A percentile compares a stretch with the other conserved stretches of the same genome.
These are phyloP conservation scores for Frieseomelitta varia DNA, from an alignment of 1,140 invertebrate species.

Conservation along the genomic window DNA sequence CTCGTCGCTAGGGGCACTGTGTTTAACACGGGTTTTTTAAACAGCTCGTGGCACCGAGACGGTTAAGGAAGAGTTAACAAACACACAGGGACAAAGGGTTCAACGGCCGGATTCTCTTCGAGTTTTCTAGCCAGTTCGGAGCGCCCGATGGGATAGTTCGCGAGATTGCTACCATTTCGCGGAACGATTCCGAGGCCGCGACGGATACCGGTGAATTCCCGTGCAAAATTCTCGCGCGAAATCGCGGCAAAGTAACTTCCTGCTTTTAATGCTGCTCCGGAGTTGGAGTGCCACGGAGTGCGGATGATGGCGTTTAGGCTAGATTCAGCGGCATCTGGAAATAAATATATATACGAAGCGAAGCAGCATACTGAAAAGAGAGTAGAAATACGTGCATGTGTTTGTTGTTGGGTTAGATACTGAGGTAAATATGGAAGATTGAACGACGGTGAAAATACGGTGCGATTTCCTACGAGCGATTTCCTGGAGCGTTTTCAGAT, in stretches of 20 bases:
- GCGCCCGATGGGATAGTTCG: neutral
- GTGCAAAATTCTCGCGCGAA: slow-evolving; percentile 11
- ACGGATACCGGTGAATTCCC: neutral
- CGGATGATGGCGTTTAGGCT: neutral
- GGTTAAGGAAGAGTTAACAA: no score
- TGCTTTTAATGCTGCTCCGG: slow-evolving; percentile 2
- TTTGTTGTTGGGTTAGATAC: neutral
- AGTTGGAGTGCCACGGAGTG: neutral
- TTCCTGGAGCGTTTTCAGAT: no score
- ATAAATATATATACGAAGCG: neutral
- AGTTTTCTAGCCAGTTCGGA: neutral
- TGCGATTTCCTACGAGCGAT: neutral
- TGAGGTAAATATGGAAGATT: neutral
- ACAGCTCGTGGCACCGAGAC: no score
- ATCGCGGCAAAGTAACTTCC: slow-evolving; percentile 32
- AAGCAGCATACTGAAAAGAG: neutral
- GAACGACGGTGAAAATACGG: neutral
- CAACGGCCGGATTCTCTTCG: neutral
- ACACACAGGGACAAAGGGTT: no score
- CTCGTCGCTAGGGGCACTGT: no score
- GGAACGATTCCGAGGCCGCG: neutral
- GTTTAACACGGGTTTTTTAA: no score
- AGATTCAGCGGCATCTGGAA: neutral
- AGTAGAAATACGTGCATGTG: neutral
- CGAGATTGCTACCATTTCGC: slow-evolving; percentile 23